Evolutionary conservation across 1,140 invertebrate genomes (phyloP), one percentile per base, ranked within the genome.

Genomic region (Sarcophaga bullata): DNA sequence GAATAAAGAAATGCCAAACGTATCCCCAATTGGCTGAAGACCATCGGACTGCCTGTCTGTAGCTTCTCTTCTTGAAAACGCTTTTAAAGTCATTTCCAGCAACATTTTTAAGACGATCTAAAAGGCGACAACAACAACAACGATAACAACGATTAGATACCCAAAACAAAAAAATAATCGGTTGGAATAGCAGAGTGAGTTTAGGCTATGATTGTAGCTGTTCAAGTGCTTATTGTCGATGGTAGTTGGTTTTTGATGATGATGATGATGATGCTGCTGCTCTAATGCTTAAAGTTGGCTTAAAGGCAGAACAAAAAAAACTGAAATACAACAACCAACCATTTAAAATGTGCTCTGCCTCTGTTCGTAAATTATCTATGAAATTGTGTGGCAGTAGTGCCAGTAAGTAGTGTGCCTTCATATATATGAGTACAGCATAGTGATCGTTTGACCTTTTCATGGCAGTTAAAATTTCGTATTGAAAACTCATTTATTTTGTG

Each of bases 1-100:
- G n/a, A n/a, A 58, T 15, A 58, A 68, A 68, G 62, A 68, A 68
- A 68, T 68, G 62, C 62, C 62, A 68, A 68, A 68, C 62, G 17
- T 25, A 68, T 68, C 62, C 62, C 62, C 62, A 68, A 58, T 19
- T 68, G 62, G 19, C 19, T 19, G 19, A 19, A 19, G 62, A 58
- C 54, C n/a, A 58, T 15, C 15, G 15, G n/a, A 15, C 13, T 58
- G n/a, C n/a, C n/a, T 68, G 19, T 68, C n/a, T 68, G 17, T 25
- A 19, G 62, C n/a, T 68, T 68, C n/a, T 9, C 62, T 68, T 37
- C 25, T 37, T 37, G 25, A 68, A 68, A 19, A 58, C 7, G 13
- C n/a, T 58, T 58, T 58, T 58, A 58, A 58, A 58, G 13, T 58
- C n/a, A 58, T 13, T 37, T 37, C 25, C 25, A 58, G 54, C 15